Percentiles rank a stretch among this genome's conserved stretches.
These are phyloP conservation scores for Lasioglossum oenotherae DNA, from an alignment of 2,888 invertebrate species.

Conservation along the genomic window DNA sequence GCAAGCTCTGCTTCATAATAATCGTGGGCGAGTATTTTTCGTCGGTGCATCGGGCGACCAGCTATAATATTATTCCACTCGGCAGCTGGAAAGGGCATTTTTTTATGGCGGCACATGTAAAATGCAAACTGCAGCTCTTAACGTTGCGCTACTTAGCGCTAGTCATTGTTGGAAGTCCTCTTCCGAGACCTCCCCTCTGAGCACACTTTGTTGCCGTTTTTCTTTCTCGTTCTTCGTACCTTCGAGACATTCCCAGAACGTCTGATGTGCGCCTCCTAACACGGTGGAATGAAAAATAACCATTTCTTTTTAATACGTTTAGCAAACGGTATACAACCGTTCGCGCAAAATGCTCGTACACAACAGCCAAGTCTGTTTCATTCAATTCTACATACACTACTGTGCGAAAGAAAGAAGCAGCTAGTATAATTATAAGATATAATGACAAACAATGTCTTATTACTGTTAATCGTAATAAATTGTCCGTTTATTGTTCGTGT, in stretches of 20 bases:
- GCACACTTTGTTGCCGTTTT: constrained; percentile 14
- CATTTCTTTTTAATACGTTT: not conserved
- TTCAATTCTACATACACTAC: not conserved
- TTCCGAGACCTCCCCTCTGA: not conserved
- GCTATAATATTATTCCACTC: constrained; percentile 3
- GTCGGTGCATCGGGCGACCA: not conserved
- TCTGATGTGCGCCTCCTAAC: not conserved
- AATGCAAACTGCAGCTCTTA: constrained; percentile 42
- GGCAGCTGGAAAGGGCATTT: constrained; percentile 39
- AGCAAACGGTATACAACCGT: not conserved
- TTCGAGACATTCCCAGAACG: not conserved
- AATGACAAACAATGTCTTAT: too few relatives aligned
- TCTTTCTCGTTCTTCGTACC: constrained; percentile 13
- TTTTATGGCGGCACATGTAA: constrained; percentile 45
- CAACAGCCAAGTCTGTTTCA: not conserved
- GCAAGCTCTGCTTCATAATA: not conserved
- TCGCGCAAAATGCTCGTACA: not conserved
- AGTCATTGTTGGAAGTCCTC: constrained; percentile 9
- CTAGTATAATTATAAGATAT: too few relatives aligned
- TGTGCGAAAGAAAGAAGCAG: too few relatives aligned
- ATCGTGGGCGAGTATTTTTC: not conserved
- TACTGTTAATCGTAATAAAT: too few relatives aligned
- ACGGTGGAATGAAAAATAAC: not conserved
- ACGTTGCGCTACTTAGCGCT: constrained; percentile 35
- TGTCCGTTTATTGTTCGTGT: too few relatives aligned